A percentile compares a stretch with the other conserved stretches of the same genome.
These are phyloP conservation scores for Threskiornis aethiopicus DNA, from an alignment of 2,797 vertebrate species.

Conservation along the genomic window DNA sequence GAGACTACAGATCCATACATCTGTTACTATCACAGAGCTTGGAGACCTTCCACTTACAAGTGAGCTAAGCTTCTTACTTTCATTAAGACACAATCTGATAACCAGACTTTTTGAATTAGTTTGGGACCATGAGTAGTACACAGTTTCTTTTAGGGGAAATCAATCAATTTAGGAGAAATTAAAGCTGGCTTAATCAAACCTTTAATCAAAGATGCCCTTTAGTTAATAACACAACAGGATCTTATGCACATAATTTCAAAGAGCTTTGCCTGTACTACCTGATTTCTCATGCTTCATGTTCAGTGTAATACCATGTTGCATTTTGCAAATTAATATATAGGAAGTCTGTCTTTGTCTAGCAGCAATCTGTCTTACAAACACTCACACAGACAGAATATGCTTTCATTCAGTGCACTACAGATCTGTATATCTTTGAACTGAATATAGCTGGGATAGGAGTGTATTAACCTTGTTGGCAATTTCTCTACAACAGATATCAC, in stretches of 20 bases:
- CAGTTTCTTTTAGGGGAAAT: background rate
- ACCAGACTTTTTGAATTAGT: conserved; percentile 12
- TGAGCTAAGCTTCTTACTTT: conserved; percentile 37
- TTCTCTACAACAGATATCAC: background rate
- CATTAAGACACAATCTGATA: conserved; percentile 36
- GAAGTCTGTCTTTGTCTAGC: background rate
- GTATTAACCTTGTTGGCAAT: background rate
- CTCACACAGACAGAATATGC: background rate
- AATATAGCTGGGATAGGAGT: background rate
- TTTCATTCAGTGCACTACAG: background rate
- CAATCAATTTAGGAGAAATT: background rate
- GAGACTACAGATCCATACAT: background rate
- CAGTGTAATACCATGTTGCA: background rate
- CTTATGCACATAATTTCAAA: background rate
- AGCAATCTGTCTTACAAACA: background rate
- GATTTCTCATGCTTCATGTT: background rate
- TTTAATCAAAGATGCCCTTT: conserved; percentile 19
- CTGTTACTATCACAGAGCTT: background rate
- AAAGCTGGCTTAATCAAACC: conserved; percentile 28
- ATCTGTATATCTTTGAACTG: background rate
- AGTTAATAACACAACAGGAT: conserved; percentile 9
- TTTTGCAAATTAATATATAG: background rate
- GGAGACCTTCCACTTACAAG: background rate
- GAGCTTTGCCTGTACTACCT: background rate
- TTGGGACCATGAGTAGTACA: background rate